Base-by-base conservation (phyloP, 2,888 invertebrate genomes). In the Anthophora plumipes region DNA sequence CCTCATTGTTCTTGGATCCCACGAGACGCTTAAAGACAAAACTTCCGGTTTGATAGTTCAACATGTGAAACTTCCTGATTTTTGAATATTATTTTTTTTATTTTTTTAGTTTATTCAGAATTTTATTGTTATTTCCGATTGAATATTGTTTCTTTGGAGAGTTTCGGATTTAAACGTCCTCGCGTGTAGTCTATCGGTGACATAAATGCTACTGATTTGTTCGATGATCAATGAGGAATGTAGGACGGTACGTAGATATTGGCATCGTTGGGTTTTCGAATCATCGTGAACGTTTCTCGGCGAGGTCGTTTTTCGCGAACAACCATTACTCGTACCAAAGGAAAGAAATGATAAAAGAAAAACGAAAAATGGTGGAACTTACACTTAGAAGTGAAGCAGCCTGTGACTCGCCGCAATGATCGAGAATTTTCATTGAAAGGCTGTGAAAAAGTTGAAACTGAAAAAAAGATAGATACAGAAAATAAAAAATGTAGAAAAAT, bases 221-320 rank as follows among this genome's bases (percentile, higher is more conserved):
- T 39, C 46, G 50, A 43, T 77, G 68, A 50, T 60, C 81, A 76
- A 80, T 59, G 77, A 77, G 86, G 70, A 80, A 77, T 77, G 70
- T 69, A 77, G 85, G 85, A 85, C 85, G 85, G 85, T 85, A 84
- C 75, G 69, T 82, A 67, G 78, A 70, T 80, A 81, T 76, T 71
- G 73, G 76, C 66, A 60, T 80, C 68, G 69, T 59, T 59, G 63
- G 48, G 57, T 59, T 39, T 59, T 77, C 48, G 48, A 59, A 59
- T 31, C 25, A 17, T 67, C 17, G 41, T 55, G 20, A 57, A n/a
- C 46, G 14, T 43, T 14, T 68, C 20, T 20, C 22, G 22, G 20
- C 17, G 12, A 64, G 20, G 50, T 54, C 54, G 41, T 54, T 50
- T 64, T 14, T n/a, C 66, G n/a, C 39, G 0, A 39, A 22, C 52